A percentile compares a stretch with the other conserved stretches of the same genome.
Conservation (phyloP, 1,140 invertebrate species). For the Dinoponera quadriceps region DNA sequence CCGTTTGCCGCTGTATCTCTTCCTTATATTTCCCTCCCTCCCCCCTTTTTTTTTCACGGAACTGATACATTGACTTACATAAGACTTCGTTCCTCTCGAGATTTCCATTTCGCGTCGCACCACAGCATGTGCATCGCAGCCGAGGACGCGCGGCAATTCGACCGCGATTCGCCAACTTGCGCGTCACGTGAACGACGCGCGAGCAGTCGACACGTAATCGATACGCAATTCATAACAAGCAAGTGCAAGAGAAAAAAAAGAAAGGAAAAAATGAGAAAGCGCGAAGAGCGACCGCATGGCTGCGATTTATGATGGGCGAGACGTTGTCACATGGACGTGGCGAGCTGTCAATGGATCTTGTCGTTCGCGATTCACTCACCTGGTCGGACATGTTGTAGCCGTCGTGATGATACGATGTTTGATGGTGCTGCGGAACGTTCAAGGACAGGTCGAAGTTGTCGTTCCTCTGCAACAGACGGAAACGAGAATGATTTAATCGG, state of each 20-base stretch:
- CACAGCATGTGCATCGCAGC: not conserved
- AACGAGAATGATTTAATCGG: conserved; percentile 50
- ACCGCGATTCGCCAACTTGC: not conserved
- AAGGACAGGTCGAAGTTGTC: conserved; percentile 91
- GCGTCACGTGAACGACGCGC: too few relatives aligned
- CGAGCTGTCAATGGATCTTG: not conserved
- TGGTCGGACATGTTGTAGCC: conserved; percentile 92
- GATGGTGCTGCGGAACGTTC: conserved; percentile 88
- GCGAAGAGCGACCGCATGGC: too few relatives aligned
- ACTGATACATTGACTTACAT: not conserved
- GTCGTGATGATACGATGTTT: conserved; percentile 86
- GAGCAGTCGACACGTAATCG: too few relatives aligned
- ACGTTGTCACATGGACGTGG: not conserved
- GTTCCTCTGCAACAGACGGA: conserved; percentile 89
- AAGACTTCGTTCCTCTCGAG: not conserved
- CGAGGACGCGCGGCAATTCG: too few relatives aligned
- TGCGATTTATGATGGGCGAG: not conserved
- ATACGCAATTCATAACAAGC: too few relatives aligned
- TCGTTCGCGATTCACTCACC: conserved; percentile 83
- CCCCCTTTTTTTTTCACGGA: not conserved
- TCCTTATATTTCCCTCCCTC: not conserved
- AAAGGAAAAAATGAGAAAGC: too few relatives aligned
- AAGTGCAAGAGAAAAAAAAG: too few relatives aligned
- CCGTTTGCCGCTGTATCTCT: conserved; percentile 20
- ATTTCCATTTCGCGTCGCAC: conserved; percentile 21